Percentiles rank a stretch among this genome's conserved stretches.
These are phyloP conservation scores for Diarsia rubi DNA, from an alignment of 2,888 invertebrate species.

Conservation along the genomic window DNA sequence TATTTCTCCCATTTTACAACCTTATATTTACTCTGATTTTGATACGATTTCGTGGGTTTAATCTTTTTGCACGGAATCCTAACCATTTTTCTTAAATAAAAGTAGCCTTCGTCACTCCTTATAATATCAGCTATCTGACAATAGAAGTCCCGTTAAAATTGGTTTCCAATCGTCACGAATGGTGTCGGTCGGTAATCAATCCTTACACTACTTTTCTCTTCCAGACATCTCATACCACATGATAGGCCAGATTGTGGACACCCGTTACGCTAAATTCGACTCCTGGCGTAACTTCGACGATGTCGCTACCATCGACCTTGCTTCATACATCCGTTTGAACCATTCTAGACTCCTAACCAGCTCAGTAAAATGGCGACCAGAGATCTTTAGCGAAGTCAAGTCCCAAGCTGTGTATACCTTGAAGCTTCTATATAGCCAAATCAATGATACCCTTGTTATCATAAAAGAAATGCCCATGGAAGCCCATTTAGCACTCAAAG, in stretches of 20 bases:
- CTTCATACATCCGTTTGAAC: constrained; percentile 95
- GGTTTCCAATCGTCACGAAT: no score
- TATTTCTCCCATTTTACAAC: not conserved
- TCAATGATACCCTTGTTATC: constrained; percentile 85
- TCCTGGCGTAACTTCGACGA: constrained; percentile 96
- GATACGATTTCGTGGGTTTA: no score
- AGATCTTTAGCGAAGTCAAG: constrained; percentile 91
- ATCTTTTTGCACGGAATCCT: no score
- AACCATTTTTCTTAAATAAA: no score
- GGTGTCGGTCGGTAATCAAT: no score
- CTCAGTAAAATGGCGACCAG: constrained; percentile 95
- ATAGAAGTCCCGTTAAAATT: no score
- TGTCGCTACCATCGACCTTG: constrained; percentile 94
- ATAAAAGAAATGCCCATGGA: constrained; percentile 92
- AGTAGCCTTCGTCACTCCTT: no score
- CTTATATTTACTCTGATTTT: no score
- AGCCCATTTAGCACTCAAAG: constrained; percentile 92
- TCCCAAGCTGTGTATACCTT: constrained; percentile 78
- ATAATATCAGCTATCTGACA: no score
- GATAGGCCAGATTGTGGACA: constrained; percentile 94
- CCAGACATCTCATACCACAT: constrained; percentile 91
- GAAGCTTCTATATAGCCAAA: constrained; percentile 83
- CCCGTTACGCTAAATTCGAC: constrained; percentile 94
- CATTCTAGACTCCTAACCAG: constrained; percentile 96
- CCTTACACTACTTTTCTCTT: constrained; percentile 49